Conservation (phyloP, 2,113 vertebrate genomes). For the Nycticorax nycticorax region DNA sequence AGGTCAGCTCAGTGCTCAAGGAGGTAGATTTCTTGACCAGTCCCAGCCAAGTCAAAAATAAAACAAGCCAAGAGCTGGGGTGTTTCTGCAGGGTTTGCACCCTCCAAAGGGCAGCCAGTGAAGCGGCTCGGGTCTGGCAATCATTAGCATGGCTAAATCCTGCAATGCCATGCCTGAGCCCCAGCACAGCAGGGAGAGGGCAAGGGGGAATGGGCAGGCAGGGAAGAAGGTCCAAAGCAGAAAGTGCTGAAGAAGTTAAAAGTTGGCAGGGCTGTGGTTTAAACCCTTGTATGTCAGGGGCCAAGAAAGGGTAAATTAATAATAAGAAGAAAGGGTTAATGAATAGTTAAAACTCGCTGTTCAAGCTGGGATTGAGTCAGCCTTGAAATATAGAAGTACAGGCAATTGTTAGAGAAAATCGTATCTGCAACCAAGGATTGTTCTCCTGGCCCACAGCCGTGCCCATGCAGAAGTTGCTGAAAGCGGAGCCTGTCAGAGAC, state of each 20-base stretch:
- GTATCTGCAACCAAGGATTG: accelerated
- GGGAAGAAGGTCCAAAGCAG: neutral
- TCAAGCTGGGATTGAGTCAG: neutral
- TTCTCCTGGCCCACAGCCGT: accelerated
- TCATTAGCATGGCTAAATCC: accelerated
- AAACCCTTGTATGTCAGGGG: accelerated
- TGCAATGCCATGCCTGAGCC: neutral
- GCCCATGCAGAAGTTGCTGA: neutral
- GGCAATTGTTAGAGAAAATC: neutral
- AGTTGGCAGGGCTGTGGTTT: neutral
- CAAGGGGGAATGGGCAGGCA: accelerated
- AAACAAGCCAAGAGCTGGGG: neutral
- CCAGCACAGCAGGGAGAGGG: neutral
- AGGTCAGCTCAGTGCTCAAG: neutral
- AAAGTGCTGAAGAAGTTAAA: neutral
- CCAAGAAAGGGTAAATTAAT: neutral
- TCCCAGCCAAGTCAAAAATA: neutral
- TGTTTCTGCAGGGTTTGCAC: accelerated
- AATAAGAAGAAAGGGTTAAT: neutral
- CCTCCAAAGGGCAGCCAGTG: neutral
- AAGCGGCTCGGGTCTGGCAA: neutral
- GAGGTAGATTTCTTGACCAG: neutral
- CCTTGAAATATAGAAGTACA: neutral
- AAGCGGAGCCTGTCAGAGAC: neutral
- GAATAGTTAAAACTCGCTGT: neutral